phyloP scores from a whole-genome alignment of 2,113 vertebrate species.

The Microtus montanus region DNA sequence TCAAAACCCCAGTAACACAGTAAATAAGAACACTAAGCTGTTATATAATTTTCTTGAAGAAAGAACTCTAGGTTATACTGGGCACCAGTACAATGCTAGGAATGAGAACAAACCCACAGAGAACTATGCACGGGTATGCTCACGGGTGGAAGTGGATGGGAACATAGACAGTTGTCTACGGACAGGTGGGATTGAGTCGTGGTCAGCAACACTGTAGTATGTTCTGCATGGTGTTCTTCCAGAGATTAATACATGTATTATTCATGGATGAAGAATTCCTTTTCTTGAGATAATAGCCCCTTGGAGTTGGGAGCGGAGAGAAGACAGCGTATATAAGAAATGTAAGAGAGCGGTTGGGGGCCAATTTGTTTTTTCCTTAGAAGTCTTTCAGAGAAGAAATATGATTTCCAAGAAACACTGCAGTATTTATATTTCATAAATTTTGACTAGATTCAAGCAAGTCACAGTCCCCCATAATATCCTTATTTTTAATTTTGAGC shows the following conservation, averaged over 20 bases:
- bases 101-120: background rate
- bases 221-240: background rate
- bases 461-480: background rate
- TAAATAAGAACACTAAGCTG: background rate
- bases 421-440: background rate
- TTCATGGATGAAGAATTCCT: background rate
- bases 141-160: background rate
- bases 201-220: background rate
- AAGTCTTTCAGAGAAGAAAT: background rate
- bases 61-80: background rate
- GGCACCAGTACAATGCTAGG: background rate
- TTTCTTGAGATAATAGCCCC: background rate
- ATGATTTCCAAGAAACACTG: conserved; percentile 3
- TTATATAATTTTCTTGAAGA: background rate
- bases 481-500: background rate
- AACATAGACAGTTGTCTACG: background rate
- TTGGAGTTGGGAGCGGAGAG: background rate
- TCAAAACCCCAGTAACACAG: background rate
- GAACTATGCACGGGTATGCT: background rate
- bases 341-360: background rate
- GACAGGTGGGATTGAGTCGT: background rate
- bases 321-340: background rate
- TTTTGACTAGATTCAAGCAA: conserved; percentile 6
- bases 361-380: background rate
- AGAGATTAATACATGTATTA: background rate